Conservation (phyloP, 1,140 invertebrate genomes). For the Oryzaephilus surinamensis region DNA sequence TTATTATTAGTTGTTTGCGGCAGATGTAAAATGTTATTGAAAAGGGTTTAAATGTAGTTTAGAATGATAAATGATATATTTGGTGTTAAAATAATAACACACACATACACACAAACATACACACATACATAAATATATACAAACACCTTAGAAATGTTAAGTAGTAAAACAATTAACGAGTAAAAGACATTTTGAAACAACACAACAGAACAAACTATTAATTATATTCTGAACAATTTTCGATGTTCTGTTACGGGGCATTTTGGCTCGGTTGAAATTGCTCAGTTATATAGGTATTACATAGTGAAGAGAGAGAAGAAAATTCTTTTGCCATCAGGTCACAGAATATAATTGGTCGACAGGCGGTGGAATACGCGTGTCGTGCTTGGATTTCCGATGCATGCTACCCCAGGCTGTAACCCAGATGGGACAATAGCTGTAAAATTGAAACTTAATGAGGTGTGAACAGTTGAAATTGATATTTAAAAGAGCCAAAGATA, state of each 20-base stretch:
- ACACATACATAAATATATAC: no score
- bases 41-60: no score
- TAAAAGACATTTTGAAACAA: conserved; percentile 11
- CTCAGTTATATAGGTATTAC: not conserved
- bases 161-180: conserved; percentile 11
- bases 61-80: no score
- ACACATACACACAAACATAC: no score
- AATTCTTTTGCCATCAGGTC: no score
- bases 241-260: not conserved
- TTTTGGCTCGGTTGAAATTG: not conserved
- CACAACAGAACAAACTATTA: conserved; percentile 7
- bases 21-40: no score
- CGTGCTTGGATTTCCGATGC: conserved; percentile 32
- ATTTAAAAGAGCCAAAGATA: conserved; percentile 39
- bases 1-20: no score
- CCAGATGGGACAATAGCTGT: conserved; percentile 39
- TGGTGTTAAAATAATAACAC: no score
- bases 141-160: conserved; percentile 13
- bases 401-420: conserved; percentile 33
- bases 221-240: conserved; percentile 4
- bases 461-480: conserved; percentile 38
- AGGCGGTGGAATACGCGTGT: conserved; percentile 18
- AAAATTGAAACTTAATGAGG: conserved; percentile 40
- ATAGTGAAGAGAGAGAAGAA: no score
- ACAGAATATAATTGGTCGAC: conserved; percentile 17